Evolutionary conservation across 2,113 vertebrate genomes (phyloP).

Genomic region (Thermophis baileyi): DNA sequence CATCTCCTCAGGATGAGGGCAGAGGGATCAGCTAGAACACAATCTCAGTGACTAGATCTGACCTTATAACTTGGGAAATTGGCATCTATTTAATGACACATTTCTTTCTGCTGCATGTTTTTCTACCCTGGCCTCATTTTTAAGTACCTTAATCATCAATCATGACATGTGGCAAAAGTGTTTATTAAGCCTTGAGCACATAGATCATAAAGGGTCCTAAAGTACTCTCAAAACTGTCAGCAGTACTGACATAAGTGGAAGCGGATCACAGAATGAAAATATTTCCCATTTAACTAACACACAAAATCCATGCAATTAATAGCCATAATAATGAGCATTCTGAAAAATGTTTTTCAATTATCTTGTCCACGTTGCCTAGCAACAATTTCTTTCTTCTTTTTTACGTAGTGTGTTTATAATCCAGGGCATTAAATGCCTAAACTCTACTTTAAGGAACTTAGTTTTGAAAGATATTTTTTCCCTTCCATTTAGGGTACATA

Average conservation of each 20-base stretch:
- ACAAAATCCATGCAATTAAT: constrained; percentile 40
- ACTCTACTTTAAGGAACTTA: constrained; percentile 35
- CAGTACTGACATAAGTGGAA: constrained; percentile 2
- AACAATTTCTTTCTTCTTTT: constrained; percentile 23
- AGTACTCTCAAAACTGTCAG: background rate
- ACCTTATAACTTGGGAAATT: background rate
- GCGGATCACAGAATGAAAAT: constrained; percentile 4
- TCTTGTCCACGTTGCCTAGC: constrained; percentile 35
- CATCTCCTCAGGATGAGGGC: background rate
- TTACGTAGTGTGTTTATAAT: constrained; percentile 1
- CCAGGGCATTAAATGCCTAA: constrained; percentile 41
- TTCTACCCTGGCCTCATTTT: background rate
- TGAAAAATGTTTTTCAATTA: constrained; percentile 30
- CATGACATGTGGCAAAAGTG: background rate
- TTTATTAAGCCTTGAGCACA: background rate
- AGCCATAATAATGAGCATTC: constrained; percentile 45
- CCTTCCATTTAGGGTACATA: constrained; percentile 28
- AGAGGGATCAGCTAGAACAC: background rate
- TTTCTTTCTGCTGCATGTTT: background rate
- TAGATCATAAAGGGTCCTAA: background rate
- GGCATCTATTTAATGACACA: no score
- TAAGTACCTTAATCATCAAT: background rate
- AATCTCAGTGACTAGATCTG: background rate
- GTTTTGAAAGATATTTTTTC: constrained; percentile 16
- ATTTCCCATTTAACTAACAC: constrained; percentile 34